Percentiles rank a stretch among this genome's conserved stretches.
Evolutionary conservation across 1,140 invertebrate species (phyloP).

Genomic region (Propsilocerus akamusi): DNA sequence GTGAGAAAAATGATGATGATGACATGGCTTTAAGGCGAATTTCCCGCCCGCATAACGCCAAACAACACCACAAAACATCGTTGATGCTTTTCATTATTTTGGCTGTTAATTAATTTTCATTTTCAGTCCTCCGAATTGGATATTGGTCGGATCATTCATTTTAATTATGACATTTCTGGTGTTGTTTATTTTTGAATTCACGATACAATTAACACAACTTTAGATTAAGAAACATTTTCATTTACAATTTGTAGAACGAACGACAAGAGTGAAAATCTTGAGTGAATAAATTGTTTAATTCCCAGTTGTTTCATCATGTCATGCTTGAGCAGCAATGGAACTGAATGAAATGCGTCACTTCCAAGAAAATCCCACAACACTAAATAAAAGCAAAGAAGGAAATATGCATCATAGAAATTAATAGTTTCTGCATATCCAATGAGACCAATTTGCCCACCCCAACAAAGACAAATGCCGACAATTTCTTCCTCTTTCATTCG

Average conservation of each 20-base stretch:
- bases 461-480: no score
- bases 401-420: background rate
- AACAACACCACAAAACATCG: no score
- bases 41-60: background rate
- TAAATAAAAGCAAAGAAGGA: no score
- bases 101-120: no score
- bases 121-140: no score
- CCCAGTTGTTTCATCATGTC: background rate
- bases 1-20: no score
- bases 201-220: background rate
- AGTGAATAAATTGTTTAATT: background rate
- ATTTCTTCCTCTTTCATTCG: no score
- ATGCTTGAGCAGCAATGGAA: background rate
- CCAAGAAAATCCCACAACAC: no score
- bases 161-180: no score
- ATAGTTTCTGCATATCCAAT: constrained; percentile 3
- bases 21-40: background rate
- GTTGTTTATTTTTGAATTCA: no score
- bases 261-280: background rate
- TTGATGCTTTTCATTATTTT: no score
- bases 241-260: background rate
- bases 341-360: background rate
- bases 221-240: constrained; percentile 1
- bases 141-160: no score
- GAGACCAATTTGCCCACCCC: background rate